Evolutionary conservation across 2,797 vertebrate genomes (phyloP).

Genomic region (Scleropages formosus): DNA sequence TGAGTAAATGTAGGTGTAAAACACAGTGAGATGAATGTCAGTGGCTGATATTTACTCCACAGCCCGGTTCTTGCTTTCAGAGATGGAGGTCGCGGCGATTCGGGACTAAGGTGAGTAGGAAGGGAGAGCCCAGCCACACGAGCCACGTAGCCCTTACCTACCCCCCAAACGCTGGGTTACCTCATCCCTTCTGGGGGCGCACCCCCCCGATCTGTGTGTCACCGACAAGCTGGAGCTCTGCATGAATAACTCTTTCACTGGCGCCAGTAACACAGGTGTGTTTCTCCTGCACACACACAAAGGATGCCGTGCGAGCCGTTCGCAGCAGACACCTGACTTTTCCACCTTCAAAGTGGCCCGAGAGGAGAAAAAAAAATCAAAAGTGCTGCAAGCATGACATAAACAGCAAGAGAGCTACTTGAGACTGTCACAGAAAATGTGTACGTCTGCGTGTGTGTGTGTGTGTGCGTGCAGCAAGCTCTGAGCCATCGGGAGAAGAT

Average conservation of each 20-base stretch:
- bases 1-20: no score
- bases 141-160: neutral
- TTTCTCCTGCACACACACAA: neutral
- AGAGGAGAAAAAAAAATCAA: conserved; percentile 29
- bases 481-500: neutral
- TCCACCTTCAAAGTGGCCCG: conserved; percentile 13
- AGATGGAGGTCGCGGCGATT: conserved; percentile 21
- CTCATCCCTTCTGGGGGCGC: neutral
- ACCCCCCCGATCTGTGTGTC: neutral
- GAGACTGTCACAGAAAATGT: conserved; percentile 24
- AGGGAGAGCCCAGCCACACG: no score
- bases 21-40: no score
- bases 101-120: neutral
- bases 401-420: conserved; percentile 23
- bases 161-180: neutral
- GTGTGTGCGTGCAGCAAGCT: conserved; percentile 13
- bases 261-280: conserved; percentile 4
- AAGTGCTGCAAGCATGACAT: conserved; percentile 27
- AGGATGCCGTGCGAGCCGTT: conserved; percentile 11
- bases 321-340: conserved; percentile 13
- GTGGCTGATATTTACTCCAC: no score
- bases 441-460: conserved; percentile 26
- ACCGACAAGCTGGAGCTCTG: neutral
- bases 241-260: conserved; percentile 3
- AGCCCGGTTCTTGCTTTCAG: no score